A percentile compares a stretch with the other conserved stretches of the same genome.
phyloP scores from a whole-genome alignment of 2,888 invertebrate species.

The Oligia latruncula region DNA sequence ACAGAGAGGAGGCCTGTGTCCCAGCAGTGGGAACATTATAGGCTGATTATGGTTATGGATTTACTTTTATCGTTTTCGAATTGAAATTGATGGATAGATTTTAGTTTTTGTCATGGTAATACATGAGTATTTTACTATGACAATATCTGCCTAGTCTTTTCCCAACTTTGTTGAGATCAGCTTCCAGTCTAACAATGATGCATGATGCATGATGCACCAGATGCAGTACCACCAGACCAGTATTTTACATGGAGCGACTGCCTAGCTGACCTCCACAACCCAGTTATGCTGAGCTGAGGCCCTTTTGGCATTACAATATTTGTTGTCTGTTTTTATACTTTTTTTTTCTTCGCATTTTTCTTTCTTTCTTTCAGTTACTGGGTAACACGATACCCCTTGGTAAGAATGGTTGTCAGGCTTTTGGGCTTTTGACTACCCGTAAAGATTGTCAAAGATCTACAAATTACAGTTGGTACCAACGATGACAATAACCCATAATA shows the following conservation, averaged over 20 bases:
- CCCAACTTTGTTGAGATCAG: neutral
- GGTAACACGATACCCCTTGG: neutral
- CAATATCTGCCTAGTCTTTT: neutral
- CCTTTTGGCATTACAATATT: too few species aligned
- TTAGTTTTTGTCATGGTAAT: neutral
- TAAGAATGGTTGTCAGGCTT: neutral
- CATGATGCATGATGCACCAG: too few species aligned
- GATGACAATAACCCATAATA: neutral
- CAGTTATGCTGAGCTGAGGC: neutral
- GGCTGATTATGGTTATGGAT: neutral
- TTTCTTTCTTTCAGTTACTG: neutral
- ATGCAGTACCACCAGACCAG: neutral
- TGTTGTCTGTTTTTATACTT: too few species aligned
- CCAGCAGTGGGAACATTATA: too few species aligned
- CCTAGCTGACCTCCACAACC: neutral
- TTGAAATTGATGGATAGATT: neutral
- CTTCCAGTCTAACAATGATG: neutral
- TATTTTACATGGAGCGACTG: neutral
- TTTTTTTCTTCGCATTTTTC: too few species aligned
- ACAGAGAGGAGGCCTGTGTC: too few species aligned
- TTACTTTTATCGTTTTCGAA: neutral
- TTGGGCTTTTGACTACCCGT: neutral
- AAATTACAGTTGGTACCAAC: neutral
- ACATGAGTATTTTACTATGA: neutral
- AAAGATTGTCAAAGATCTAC: neutral